Evolutionary conservation across 2,888 invertebrate genomes (phyloP), one percentile per base, ranked within the genome.

Genomic region (Oscheius myriophilus): DNA sequence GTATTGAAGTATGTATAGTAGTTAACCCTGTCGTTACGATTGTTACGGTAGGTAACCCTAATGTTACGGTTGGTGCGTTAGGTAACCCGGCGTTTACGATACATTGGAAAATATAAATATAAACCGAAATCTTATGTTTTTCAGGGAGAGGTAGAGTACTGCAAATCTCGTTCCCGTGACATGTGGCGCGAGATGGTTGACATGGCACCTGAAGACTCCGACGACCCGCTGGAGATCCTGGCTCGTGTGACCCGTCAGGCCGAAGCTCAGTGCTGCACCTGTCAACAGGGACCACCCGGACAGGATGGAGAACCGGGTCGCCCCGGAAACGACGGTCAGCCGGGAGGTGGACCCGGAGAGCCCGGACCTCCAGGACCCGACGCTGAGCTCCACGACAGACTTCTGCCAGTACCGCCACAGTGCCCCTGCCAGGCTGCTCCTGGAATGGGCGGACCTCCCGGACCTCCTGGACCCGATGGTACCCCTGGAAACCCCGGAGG

Each of bases 361-460:
- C 75, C 78, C 41, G 80, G 81, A 68, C 73, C 83, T 39, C 85
- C 85, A 53, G 85, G 85, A 42, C 81, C 83, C 25, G 85, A 85
- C 67, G 85, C 85, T 26, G 85, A 85, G 42, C 73, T 85, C 23
- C 85, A 85, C 64, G 85, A 85, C 55, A 61, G 83, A 6, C 72
- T 85, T n/a, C 78, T 84, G 18, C 85, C 85, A 26, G 82, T 86
- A 18, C 86, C 86, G 41, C 84, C 85, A 52, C 86, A 86, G 65
- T 86, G 86, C 67, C 78, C 84, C 64, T 82, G 82, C 67, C 75
- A 76, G 49, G 75, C 81, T 12, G 80, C 83, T 39, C 82, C 82
- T 87, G 93, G 93, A 23, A 93, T 93, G 86, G 91, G 93, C 0
- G 93, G 93, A 33, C 90, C 87, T 12, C 86, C 87, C 61, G 84